Evolutionary conservation across 2,888 invertebrate genomes (phyloP), one percentile per base, ranked within the genome.

Genomic region (Dicranocentrus wangi): DNA sequence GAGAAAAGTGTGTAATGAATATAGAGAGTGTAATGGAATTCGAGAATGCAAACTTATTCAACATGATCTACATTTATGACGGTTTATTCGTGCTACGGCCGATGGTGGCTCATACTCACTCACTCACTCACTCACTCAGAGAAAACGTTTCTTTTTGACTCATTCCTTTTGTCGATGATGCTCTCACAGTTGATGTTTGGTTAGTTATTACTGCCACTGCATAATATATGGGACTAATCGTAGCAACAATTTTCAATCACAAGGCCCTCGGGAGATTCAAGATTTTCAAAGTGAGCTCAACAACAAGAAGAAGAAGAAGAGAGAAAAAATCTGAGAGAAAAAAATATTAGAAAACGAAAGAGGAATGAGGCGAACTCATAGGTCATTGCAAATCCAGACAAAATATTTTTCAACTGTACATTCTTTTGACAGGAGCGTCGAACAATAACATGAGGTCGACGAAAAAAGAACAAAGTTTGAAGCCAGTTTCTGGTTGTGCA

Each of bases 191-290:
- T 17, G 43, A 61, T 51, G 51, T 28, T 32, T 69, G 69, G 71
- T 51, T 72, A 72, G 61, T 72, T 21, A 69, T 55, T 69, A 69
- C 32, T 55, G 66, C 55, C 69, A 55, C 69, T 55, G 69, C 69
- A 69, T 69, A 55, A 43, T 55, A 66, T 27, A 27, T 32, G 28
- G 47, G 19, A 32, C 25, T 60, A 66, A 75, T 75, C 66, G 43
- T 65, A 21, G 51, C 71, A 58, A 42, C 66, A 71, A 77, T 82
- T 77, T 81, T 77, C 77, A 82, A 76, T 77, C 76, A 71, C 65
- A 77, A 82, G 39, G 68, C 77, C 81, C 81, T 53, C 42, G 68
- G 81, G 81, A 77, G 77, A 82, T 68, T 66, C 81, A 77, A 68
- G 77, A 66, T 65, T 77, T n/a, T 82, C 76, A 76, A 51, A 43